Evolutionary conservation across 2,113 vertebrate genomes (phyloP).

Genomic region (Austrofundulus limnaeus): DNA sequence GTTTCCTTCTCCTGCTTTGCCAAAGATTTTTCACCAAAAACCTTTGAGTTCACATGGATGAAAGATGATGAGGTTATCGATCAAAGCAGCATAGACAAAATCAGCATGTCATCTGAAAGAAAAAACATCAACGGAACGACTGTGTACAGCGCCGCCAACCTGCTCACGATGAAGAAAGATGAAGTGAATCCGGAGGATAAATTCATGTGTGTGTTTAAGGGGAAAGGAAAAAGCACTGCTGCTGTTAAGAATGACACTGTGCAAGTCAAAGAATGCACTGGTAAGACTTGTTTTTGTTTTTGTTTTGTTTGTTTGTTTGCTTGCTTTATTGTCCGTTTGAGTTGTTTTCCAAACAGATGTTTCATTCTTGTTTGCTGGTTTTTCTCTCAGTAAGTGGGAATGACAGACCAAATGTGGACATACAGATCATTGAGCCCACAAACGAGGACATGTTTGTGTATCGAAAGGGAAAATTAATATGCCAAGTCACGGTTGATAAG

Average conservation of each 20-base stretch:
- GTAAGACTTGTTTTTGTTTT: conserved; percentile 25
- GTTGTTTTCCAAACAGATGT: not conserved
- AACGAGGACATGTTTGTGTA: conserved; percentile 7
- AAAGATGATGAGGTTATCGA: not conserved
- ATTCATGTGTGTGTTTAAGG: conserved; percentile 55
- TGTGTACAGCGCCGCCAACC: conserved; percentile 52
- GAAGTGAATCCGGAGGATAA: rapidly evolving
- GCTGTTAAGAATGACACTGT: rapidly evolving
- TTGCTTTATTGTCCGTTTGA: too few species aligned
- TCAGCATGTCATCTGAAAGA: not conserved
- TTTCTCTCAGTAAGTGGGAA: rapidly evolving
- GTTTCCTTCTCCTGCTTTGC: conserved; percentile 70
- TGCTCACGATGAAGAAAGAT: conserved; percentile 1
- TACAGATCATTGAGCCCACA: conserved; percentile 6
- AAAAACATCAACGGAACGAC: rapidly evolving
- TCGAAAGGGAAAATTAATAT: not conserved
- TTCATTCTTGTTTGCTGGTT: not conserved
- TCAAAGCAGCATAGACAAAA: not conserved
- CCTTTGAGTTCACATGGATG: conserved; percentile 60
- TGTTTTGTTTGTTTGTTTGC: not conserved
- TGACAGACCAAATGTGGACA: rapidly evolving
- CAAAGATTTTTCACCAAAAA: conserved; percentile 64
- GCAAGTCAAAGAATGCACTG: rapidly evolving
- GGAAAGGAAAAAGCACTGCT: rapidly evolving
- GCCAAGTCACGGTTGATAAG: not conserved